Evolutionary conservation across 2,888 invertebrate genomes (phyloP), one percentile per base, ranked within the genome.

Genomic region (Eilema depressum): DNA sequence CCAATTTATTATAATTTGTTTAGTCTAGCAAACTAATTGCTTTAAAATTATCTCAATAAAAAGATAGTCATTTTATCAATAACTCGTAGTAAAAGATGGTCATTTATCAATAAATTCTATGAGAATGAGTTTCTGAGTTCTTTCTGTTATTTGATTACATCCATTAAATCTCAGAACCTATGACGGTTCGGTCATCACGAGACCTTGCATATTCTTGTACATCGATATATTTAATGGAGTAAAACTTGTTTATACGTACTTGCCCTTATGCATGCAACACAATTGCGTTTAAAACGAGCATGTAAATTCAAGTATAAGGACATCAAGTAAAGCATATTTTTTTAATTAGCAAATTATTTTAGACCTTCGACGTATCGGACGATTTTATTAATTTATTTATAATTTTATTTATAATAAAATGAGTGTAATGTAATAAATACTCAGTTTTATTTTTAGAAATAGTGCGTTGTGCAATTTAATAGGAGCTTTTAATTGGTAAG

Each of bases 251-350:
- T 59, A 33, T 59, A 33, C 4, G 25, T 37, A 26, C 59, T 59
- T 25, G 17, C 33, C 2, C 59, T 37, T 23, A 53, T 33, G 47
- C 33, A 20, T 59, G 41, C 59, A 64, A 30, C 30, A 53, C 20
- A 60, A 64, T 47, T 23, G 14, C 60, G 47, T 30, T 57, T 25
- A 47, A 63, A 69, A 64, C 57, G 20, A 59, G 56, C 12, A 47
- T 47, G 41, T 62, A 59, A 11, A 25, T 41, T 26, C 67, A 33
- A 47, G 56, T 37, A 70, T 70, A 70, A 74, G 73, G 74, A 59
- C 25, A 30, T 12, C 61, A 30, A 67, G 60, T 62, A 61, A 56
- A 60, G 14, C 66, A 72, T 71, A n/a, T 5, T 53, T 53, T n/a
- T 53, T 53, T 53, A 53, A n/a, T 10, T n/a, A 10, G 53, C 10